phyloP scores from a whole-genome alignment of 1,140 invertebrate genomes.

The Neodiprion fabricii region DNA sequence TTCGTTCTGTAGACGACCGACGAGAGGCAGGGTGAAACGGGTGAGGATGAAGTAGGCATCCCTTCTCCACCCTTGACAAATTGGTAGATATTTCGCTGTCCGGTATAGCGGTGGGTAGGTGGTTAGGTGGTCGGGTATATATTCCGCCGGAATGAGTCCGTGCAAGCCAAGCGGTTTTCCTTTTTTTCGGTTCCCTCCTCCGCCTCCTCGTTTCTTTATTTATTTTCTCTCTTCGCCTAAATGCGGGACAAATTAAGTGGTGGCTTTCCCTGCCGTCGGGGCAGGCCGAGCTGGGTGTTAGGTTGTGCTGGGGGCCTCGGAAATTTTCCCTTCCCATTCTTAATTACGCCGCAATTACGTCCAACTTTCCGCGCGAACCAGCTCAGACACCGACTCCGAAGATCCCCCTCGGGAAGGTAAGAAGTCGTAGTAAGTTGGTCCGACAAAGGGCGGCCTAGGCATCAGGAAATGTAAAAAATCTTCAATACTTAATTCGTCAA shows the following conservation, averaged over 20 bases:
- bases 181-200: no score
- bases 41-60: neutral
- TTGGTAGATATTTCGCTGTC: conserved; percentile 7
- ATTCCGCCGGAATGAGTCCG: neutral
- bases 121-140: neutral
- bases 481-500: no score
- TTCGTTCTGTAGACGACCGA: neutral
- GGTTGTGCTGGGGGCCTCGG: no score
- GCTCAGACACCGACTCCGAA: no score
- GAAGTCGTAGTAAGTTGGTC: no score
- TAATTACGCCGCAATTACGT: no score
- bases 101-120: neutral
- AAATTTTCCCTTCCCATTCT: no score
- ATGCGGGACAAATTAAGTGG: conserved; percentile 2
- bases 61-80: neutral
- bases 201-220: neutral
- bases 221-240: neutral
- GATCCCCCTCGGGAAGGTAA: no score
- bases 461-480: no score
- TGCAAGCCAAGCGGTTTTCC: neutral
- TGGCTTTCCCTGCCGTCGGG: neutral
- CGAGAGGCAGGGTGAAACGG: neutral
- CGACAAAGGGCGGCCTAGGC: no score
- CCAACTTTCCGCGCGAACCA: no score
- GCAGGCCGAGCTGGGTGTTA: no score